Percentiles rank a stretch among this genome's conserved stretches.
Evolutionary conservation across 2,113 vertebrate species (phyloP).

Genomic region (Grammomys surdaster): DNA sequence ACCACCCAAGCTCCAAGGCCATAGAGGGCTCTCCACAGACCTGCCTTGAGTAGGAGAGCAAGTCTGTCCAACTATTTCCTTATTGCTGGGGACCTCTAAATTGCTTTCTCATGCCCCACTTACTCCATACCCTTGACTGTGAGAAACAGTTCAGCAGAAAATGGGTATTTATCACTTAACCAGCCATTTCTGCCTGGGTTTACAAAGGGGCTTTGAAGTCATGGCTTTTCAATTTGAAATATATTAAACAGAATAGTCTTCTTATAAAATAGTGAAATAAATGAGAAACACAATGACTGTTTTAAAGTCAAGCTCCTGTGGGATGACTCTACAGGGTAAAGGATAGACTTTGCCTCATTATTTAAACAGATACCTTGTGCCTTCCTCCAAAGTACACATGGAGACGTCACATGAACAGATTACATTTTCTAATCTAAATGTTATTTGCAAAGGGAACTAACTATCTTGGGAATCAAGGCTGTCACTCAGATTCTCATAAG

Average conservation of each 20-base stretch:
- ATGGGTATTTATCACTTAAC: not conserved
- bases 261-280: not conserved
- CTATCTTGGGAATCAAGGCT: not conserved
- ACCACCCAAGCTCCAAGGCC: not conserved
- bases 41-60: not conserved
- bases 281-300: not conserved
- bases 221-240: conserved; percentile 32
- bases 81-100: not conserved
- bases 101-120: conserved; percentile 19
- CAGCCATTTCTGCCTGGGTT: not conserved
- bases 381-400: not conserved
- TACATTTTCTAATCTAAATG: conserved; percentile 11
- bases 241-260: not conserved
- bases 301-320: not conserved
- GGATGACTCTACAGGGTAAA: not conserved
- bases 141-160: not conserved
- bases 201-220: not conserved
- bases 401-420: not conserved
- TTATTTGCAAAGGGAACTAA: not conserved
- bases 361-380: not conserved
- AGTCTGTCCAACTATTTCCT: not conserved
- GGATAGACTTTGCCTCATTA: not conserved
- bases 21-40: not conserved
- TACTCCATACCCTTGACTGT: not conserved
- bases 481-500: not conserved